Evolutionary conservation across 2,888 invertebrate genomes (phyloP).

Genomic region (Pantelozetes paolii): DNA sequence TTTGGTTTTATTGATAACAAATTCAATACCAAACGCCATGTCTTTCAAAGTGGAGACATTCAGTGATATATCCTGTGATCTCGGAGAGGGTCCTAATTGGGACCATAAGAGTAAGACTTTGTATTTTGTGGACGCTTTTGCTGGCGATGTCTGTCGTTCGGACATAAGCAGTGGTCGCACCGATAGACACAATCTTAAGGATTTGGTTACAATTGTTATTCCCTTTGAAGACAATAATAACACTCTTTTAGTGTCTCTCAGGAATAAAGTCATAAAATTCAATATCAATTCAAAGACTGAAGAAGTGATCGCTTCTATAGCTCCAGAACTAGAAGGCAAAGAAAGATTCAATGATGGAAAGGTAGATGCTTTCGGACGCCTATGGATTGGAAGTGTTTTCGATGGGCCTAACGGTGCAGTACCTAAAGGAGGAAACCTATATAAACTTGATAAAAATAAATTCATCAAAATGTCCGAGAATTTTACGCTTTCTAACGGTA

Average conservation of each 20-base stretch:
- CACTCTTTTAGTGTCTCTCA: conserved; percentile 43
- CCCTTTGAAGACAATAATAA: conserved; percentile 43
- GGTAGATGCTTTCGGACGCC: conserved; percentile 66
- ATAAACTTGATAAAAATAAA: conserved; percentile 2
- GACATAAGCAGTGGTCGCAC: neutral
- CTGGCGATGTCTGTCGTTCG: conserved; percentile 43
- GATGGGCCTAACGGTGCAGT: conserved; percentile 8
- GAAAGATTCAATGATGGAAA: conserved; percentile 71
- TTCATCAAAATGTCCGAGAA: conserved; percentile 22
- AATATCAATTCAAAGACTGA: conserved; percentile 43
- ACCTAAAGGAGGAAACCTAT: conserved; percentile 1
- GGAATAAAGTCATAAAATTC: conserved; percentile 42
- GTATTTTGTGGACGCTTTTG: conserved; percentile 48
- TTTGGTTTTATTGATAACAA: no score
- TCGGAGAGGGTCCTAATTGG: conserved; percentile 49
- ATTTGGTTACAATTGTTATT: conserved; percentile 44
- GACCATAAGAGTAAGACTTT: conserved; percentile 44
- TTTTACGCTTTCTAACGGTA: conserved; percentile 40
- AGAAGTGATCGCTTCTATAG: conserved; percentile 19
- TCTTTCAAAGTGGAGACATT: conserved; percentile 27
- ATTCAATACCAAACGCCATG: conserved; percentile 5
- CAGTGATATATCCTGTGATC: neutral
- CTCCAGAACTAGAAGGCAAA: conserved; percentile 9
- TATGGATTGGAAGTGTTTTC: conserved; percentile 65
- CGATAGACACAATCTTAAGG: conserved; percentile 45